Evolutionary conservation across 2,797 vertebrate species (phyloP), one percentile per base, ranked within the genome.

Genomic region (Ibycter americanus): DNA sequence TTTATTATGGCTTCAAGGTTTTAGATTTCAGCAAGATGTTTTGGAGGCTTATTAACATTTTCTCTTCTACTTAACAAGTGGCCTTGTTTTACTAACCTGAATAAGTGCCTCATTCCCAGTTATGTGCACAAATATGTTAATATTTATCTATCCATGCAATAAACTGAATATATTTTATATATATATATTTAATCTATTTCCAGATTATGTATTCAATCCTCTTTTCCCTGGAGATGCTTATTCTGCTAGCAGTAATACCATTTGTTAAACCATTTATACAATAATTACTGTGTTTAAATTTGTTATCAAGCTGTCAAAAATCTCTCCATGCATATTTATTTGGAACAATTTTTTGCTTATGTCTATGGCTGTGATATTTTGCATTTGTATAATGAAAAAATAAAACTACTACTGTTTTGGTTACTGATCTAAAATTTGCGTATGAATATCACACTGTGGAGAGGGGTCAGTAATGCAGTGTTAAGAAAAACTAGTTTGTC

Each of bases 161-260:
- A 97, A 94, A 87, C 89, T 94, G 89, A 86, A 49, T 92, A 88
- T 97, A 93, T 97, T 82, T 49, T 96, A 92, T 97, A 96, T 97
- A 94, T 96, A 87, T 98, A 92, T 97, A 91, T 97, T 97, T 97
- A 97, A 96, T 97, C 91, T 96, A 93, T 89, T 87, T 95, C 80
- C 86, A 97, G 80, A 97, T 97, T 94, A 89, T 97, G 72, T 96
- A 97, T 46, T 97, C 95, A 82, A 15, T 78, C 58, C 68, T 92
- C 54, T 96, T 97, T 95, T 95, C 71, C 88, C 87, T 95, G 95
- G 97, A 97, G 93, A 95, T 97, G 95, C 98, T 84, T 98, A 98
- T 98, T 98, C 98, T 98, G 94, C 95, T 92, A 97, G 89, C 91
- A 88, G 56, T 89, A 96, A 95, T 97, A 97, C 68, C 74, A 49